These are phyloP conservation scores for Brachynemurus nebulosus DNA, from an alignment of 2,888 invertebrate species.

Conservation along the genomic window DNA sequence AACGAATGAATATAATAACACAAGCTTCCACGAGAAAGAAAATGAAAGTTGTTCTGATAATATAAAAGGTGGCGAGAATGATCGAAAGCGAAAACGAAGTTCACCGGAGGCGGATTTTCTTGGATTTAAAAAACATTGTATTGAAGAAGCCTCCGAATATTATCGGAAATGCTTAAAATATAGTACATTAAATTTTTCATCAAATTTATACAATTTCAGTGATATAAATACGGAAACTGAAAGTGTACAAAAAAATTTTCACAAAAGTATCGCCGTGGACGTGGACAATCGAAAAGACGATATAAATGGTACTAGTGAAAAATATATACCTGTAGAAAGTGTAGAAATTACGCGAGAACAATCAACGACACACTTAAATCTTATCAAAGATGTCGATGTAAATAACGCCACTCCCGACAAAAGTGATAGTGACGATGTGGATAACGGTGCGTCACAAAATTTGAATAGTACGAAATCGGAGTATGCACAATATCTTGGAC, in stretches of 20 bases:
- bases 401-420: not conserved
- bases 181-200: not conserved
- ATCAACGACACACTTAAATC: too few relatives aligned
- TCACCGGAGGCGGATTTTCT: not conserved
- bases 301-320: not conserved
- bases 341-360: not conserved
- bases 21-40: too few relatives aligned
- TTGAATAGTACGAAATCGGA: conserved; percentile 28
- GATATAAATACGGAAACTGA: not conserved
- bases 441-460: not conserved
- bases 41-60: too few relatives aligned
- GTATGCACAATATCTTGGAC: conserved; percentile 57
- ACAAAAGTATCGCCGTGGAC: too few relatives aligned
- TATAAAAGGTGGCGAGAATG: not conserved
- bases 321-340: not conserved
- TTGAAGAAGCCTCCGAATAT: not conserved
- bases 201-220: not conserved
- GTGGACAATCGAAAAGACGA: too few relatives aligned
- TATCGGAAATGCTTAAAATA: conserved; percentile 1
- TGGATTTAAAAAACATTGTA: not conserved
- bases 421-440: not conserved
- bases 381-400: too few relatives aligned
- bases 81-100: not conserved
- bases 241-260: too few relatives aligned
- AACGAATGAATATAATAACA: too few relatives aligned